Percentiles rank a stretch among this genome's conserved stretches.
Conservation (phyloP, 64 coral and sea anemone species). For the Stylophora pistillata region DNA sequence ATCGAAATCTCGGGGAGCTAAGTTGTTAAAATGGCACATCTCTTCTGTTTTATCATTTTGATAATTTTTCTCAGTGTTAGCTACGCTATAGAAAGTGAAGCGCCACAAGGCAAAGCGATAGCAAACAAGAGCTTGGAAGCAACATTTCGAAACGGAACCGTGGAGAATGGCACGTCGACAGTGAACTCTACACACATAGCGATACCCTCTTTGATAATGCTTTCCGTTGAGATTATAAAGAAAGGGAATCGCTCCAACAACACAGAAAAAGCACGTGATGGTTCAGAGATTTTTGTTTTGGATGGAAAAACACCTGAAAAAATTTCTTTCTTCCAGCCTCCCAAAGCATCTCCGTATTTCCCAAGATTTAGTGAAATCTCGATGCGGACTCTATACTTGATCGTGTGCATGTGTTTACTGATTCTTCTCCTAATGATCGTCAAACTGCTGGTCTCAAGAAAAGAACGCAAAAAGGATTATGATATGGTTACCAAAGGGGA, state of each 20-base stretch:
- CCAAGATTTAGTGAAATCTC: conserved; percentile 66
- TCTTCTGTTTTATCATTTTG: neutral
- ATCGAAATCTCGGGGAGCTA: neutral
- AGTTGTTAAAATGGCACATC: conserved; percentile 6
- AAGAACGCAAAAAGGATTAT: conserved; percentile 72
- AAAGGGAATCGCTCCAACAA: conserved; percentile 26
- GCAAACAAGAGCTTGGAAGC: neutral
- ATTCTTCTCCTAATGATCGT: conserved; percentile 79
- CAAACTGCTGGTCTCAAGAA: conserved; percentile 66
- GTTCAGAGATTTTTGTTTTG: conserved; percentile 26
- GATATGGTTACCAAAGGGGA: conserved; percentile 91
- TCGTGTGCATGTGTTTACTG: conserved; percentile 69
- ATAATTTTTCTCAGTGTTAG: neutral
- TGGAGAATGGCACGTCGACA: neutral
- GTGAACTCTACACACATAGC: neutral
- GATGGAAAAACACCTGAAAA: conserved; percentile 15
- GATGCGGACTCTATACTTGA: conserved; percentile 78
- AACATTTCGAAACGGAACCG: neutral
- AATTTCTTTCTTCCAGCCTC: conserved; percentile 4
- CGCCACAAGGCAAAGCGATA: too few relatives aligned
- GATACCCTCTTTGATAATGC: conserved; percentile 9
- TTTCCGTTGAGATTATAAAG: conserved; percentile 41
- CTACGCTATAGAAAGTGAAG: neutral
- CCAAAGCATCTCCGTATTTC: conserved; percentile 45
- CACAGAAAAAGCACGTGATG: neutral